Base-by-base conservation (phyloP, 2,797 vertebrate species). In the Echeneis naucrates region DNA sequence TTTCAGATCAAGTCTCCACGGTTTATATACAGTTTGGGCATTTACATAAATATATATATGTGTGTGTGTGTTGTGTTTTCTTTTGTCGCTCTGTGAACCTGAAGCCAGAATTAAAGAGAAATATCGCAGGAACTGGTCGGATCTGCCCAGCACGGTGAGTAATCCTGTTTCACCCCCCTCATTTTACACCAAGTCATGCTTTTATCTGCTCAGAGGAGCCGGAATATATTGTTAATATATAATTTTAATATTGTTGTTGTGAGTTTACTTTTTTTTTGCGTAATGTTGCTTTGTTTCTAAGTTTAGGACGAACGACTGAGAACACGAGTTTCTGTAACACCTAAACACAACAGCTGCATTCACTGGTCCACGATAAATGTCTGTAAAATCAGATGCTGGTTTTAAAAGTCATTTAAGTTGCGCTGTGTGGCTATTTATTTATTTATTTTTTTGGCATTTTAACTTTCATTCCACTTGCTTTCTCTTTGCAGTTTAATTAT, bases 41-140 rank as follows among this genome's bases (percentile, higher is more conserved):
- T n/a, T n/a, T n/a, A n/a, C n/a, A n/a, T n/a, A n/a, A n/a, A n/a
- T n/a, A n/a, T n/a, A n/a, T n/a, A n/a, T n/a, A n/a, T n/a, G n/a
- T n/a, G 12, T 7, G 19, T 35, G 16, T n/a, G 5, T 24, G 0
- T 32, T 2, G 16, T 45, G 0, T 16, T 32, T 33, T 33, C 50
- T n/a, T n/a, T n/a, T n/a, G n/a, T n/a, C n/a, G n/a, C 35, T 68
- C 9, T 1, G 59, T 27, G 2, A 33, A 2, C 14, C 0, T n/a
- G 8, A 0, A 12, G 14, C 17, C 27, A 2, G 1, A 0, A 56
- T 27, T 69, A 82, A 87, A 83, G 75, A 60, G 82, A 87, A 87
- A 68, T 69, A 0, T 0, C 1, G 17, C 14, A 33, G 9, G 0
- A 0, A 7, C 40, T 8, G 16, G 6, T 4, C 12, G 17, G 24